Evolutionary conservation across 2,113 vertebrate genomes (phyloP), one percentile per base, ranked within the genome.

Genomic region (Mionectes macconnelli): DNA sequence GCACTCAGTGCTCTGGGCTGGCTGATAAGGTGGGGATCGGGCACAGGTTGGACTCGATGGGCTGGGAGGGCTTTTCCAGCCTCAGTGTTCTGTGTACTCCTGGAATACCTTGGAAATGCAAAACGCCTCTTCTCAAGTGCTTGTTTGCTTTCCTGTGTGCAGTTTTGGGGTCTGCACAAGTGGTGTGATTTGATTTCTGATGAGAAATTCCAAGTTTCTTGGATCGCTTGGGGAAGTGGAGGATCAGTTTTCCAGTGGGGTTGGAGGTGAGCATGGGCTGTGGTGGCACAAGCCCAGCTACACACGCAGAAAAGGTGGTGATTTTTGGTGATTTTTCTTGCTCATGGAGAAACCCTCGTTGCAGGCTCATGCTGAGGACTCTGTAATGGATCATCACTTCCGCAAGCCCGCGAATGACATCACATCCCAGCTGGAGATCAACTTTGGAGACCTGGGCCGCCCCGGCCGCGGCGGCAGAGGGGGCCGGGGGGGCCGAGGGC

Each of bases 401-500:
- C 99, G 99, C 93, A 99, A 99, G 97, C 99, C 99, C 10, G 99
- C 99, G 90, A 99, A 99, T 28, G 99, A 99, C 97, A 99, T 99
- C 97, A 99, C 99, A 11, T 99, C 99, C 93, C 99, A 99, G 97
- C 98, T 99, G 98, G 99, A 99, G 98, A 99, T 99, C 95, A 99
- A 99, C 98, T 99, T 99, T 22, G 99, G 99, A 97, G 99, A 99
- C 97, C 98, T 99, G 31, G 99, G 99, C 67, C 99, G 99, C 94
- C 99, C 99, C 11, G 99, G 99, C 4, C 99, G 99, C 35, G 99
- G 99, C 17, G 99, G 99, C 69, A 98, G 99, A 89, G 99, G 99
- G 70, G 98, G 99, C 47, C 98, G 99, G 33, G 99, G 99, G 10
- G 99, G 99, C 53, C 98, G 99, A 70, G 99, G 99, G 1, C 98